Conservation (phyloP, 1,140 invertebrate species). For the Lasioglossum baleicum region DNA sequence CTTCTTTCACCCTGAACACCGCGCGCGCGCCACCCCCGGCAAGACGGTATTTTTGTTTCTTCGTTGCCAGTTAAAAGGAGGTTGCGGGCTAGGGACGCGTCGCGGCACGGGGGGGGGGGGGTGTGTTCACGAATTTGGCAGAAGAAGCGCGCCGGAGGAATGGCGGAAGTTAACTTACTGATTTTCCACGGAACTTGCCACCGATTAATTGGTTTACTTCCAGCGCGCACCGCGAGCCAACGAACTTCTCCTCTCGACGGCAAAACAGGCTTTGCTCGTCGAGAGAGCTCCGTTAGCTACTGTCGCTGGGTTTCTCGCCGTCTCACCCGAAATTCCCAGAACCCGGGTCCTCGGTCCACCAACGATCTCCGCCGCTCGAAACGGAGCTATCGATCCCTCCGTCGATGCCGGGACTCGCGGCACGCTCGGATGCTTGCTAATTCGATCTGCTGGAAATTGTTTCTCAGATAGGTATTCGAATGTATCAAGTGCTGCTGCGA, state of each 20-base stretch:
- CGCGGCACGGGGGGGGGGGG: conserved; percentile 13
- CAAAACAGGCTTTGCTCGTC: conserved; percentile 52
- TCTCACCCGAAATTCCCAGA: no score
- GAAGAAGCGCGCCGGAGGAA: conserved; percentile 59
- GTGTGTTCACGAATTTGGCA: conserved; percentile 63
- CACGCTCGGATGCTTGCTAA: background rate
- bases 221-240: conserved; percentile 63
- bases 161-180: conserved; percentile 61
- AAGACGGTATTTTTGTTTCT: conserved; percentile 61
- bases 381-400: no score
- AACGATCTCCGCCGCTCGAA: no score
- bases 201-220: conserved; percentile 72
- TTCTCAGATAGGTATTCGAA: no score
- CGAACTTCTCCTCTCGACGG: conserved; percentile 51
- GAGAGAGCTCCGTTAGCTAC: conserved; percentile 11
- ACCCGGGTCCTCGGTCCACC: background rate
- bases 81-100: background rate
- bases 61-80: conserved; percentile 19
- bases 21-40: background rate
- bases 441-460: background rate
- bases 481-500: no score
- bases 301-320: conserved; percentile 36
- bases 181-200: conserved; percentile 65
- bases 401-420: background rate
- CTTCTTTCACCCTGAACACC: conserved; percentile 11